phyloP scores from a whole-genome alignment of 2,888 invertebrate species.

The Drosophila pseudotalamancana region DNA sequence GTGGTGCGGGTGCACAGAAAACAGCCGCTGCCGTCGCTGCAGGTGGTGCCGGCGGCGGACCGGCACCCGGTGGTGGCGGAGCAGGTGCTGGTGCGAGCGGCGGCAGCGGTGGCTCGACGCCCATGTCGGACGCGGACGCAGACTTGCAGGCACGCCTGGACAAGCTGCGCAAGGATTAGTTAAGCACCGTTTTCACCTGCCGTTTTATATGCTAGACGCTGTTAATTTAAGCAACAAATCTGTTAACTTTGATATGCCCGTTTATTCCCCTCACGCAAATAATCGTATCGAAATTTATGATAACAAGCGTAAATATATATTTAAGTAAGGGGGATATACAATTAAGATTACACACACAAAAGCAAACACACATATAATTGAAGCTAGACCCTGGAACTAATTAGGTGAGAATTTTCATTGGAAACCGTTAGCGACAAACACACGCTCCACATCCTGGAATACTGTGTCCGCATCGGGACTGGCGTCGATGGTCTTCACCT shows the following conservation, averaged over 20 bases:
- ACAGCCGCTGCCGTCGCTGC: slow-evolving; percentile 86
- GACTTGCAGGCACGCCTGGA: slow-evolving; percentile 98
- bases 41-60: slow-evolving; percentile 81
- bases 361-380: slow-evolving; percentile 27
- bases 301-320: slow-evolving; percentile 62
- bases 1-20: slow-evolving; percentile 88
- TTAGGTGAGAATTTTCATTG: slow-evolving; percentile 32
- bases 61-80: slow-evolving; percentile 80
- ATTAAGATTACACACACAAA: slow-evolving; percentile 38
- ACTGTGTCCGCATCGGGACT: slow-evolving; percentile 88
- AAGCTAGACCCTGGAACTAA: slow-evolving; percentile 18
- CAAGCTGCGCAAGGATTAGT: slow-evolving; percentile 88
- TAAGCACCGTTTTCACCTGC: slow-evolving; percentile 31
- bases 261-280: slow-evolving; percentile 9
- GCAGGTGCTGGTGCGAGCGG: slow-evolving; percentile 82
- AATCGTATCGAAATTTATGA: slow-evolving; percentile 18
- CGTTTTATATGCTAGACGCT: slow-evolving; percentile 32
- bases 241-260: slow-evolving; percentile 42
- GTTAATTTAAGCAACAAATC: slow-evolving; percentile 37
- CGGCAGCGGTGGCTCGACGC: slow-evolving; percentile 85
- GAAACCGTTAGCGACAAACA: slow-evolving; percentile 83
- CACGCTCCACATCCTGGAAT: slow-evolving; percentile 86
- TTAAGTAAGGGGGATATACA: slow-evolving; percentile 45
- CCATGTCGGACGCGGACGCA: slow-evolving; percentile 94
- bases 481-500: slow-evolving; percentile 92